Evolutionary conservation across 1,140 invertebrate genomes (phyloP).

Genomic region (Zaprionus nigranus): DNA sequence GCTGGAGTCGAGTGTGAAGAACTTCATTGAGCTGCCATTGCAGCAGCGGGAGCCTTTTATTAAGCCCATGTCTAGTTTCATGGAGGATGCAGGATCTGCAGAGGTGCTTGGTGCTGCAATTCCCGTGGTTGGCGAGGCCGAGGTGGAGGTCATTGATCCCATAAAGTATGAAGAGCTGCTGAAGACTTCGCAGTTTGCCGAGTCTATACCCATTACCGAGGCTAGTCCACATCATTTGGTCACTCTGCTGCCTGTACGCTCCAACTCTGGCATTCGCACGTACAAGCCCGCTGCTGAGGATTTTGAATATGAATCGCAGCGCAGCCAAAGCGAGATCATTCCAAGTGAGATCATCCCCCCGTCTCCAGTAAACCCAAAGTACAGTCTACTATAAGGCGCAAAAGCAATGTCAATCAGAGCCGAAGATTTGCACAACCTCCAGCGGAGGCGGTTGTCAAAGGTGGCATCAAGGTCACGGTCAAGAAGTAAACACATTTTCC

Average conservation of each 20-base stretch:
- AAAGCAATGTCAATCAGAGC: slow-evolving; percentile 66
- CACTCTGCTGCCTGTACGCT: slow-evolving; percentile 78
- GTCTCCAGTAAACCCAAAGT: slow-evolving; percentile 35
- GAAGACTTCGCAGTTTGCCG: slow-evolving; percentile 69
- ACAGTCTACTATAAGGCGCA: slow-evolving; percentile 43
- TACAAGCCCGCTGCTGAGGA: slow-evolving; percentile 70
- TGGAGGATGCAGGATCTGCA: slow-evolving; percentile 60
- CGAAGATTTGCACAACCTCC: slow-evolving; percentile 66
- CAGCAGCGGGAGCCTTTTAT: slow-evolving; percentile 70
- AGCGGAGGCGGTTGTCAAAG: slow-evolving; percentile 72
- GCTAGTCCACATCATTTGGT: slow-evolving; percentile 70
- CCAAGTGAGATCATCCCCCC: slow-evolving; percentile 7
- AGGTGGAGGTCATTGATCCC: slow-evolving; percentile 82
- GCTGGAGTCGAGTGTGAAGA: slow-evolving; percentile 33
- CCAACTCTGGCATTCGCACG: slow-evolving; percentile 82
- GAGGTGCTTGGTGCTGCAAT: slow-evolving; percentile 73
- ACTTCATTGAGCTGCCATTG: slow-evolving; percentile 55
- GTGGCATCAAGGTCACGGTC: slow-evolving; percentile 75
- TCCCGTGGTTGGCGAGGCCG: slow-evolving; percentile 79
- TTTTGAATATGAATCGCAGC: slow-evolving; percentile 42
- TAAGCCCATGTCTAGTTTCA: slow-evolving; percentile 76
- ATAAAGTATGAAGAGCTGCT: slow-evolving; percentile 82
- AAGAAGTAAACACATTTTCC: slow-evolving; percentile 48
- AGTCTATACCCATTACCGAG: slow-evolving; percentile 65
- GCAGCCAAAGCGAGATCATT: slow-evolving; percentile 32